phyloP scores from a whole-genome alignment of 2,797 vertebrate genomes.

The Glossophaga mutica region DNA sequence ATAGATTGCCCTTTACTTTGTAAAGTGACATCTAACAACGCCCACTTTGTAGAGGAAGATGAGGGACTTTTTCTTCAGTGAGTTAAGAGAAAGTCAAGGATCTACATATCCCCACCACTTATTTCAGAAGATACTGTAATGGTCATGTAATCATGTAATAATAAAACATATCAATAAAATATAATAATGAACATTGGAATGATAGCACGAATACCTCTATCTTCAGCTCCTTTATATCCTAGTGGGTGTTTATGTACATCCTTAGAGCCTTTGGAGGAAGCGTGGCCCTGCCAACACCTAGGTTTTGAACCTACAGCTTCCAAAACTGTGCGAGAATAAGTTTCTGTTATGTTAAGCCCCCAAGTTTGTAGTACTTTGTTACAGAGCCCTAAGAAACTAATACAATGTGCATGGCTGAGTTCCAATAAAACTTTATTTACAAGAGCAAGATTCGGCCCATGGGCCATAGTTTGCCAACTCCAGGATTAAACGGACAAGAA shows the following conservation, averaged over 20 bases:
- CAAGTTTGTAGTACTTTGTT: neutral
- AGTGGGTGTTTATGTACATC: neutral
- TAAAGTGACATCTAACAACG: neutral
- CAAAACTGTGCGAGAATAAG: neutral
- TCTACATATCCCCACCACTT: neutral
- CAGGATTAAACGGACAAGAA: neutral
- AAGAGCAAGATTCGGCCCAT: neutral
- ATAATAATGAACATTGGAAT: neutral
- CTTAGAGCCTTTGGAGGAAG: neutral
- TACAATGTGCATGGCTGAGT: neutral
- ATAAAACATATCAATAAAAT: neutral
- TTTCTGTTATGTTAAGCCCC: neutral
- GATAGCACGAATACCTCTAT: neutral
- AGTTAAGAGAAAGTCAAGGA: conserved; percentile 44
- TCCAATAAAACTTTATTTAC: conserved; percentile 12
- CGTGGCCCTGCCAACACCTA: neutral
- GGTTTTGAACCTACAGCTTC: neutral
- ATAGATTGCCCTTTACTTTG: neutral
- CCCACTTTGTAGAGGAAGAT: neutral
- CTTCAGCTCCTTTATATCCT: neutral
- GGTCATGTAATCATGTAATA: neutral
- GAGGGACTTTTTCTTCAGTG: neutral
- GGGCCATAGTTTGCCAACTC: neutral
- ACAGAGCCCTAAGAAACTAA: neutral
- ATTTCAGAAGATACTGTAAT: neutral